A percentile compares a stretch with the other conserved stretches of the same genome.
Evolutionary conservation across 2,888 invertebrate species (phyloP).

Genomic region (Heliconius erato): DNA sequence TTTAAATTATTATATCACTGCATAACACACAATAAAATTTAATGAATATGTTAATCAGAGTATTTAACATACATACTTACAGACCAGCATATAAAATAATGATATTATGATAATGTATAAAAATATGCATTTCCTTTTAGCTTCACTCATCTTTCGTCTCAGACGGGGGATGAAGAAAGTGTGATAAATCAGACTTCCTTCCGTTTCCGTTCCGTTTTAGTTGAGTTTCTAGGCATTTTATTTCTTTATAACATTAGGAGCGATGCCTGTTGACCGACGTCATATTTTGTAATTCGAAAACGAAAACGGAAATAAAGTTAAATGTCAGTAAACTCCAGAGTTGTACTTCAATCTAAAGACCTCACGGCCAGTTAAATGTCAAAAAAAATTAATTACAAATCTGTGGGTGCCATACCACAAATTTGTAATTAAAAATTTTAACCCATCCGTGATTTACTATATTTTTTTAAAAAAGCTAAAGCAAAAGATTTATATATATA

Average conservation of each 20-base stretch:
- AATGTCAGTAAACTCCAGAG: too few species aligned
- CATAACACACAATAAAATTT: background rate
- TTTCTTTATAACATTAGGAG: too few species aligned
- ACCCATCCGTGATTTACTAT: too few species aligned
- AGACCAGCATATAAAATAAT: background rate
- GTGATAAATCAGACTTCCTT: background rate
- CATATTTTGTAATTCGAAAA: background rate
- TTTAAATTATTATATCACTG: background rate
- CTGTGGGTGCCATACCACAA: too few species aligned
- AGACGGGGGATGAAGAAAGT: background rate
- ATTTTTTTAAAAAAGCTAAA: too few species aligned
- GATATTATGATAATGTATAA: background rate
- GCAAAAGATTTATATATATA: too few species aligned
- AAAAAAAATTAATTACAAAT: too few species aligned
- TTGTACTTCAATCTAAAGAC: background rate
- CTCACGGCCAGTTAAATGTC: background rate
- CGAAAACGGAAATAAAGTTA: background rate
- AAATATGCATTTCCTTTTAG: background rate
- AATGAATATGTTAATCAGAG: background rate
- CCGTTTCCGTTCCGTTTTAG: too few species aligned
- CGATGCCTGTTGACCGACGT: background rate
- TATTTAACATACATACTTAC: background rate
- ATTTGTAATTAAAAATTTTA: too few species aligned
- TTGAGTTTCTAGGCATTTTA: too few species aligned
- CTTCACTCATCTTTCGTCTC: background rate